phyloP scores from a whole-genome alignment of 2,888 invertebrate genomes.

The Nephrotoma appendiculata region DNA sequence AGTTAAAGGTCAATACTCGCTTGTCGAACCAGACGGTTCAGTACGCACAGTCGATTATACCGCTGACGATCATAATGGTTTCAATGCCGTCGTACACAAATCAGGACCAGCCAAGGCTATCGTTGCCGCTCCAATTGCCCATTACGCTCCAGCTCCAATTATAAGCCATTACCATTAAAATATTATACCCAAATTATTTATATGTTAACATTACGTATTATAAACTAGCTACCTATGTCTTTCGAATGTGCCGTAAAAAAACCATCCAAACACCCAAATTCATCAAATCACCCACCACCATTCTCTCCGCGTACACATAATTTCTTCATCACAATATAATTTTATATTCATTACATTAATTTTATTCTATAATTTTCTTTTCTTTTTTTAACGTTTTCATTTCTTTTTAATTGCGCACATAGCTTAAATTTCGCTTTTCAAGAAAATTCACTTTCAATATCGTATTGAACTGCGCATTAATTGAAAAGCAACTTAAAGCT shows the following conservation, averaged over 20 bases:
- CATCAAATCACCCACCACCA: neutral
- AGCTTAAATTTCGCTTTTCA: neutral
- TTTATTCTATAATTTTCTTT: neutral
- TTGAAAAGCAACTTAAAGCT: neutral
- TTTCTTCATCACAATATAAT: neutral
- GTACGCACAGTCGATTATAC: slow-evolving; percentile 45
- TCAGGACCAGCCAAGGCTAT: slow-evolving; percentile 41
- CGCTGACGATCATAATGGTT: slow-evolving; percentile 55
- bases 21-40: slow-evolving; percentile 35
- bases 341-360: neutral
- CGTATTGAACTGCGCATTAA: neutral
- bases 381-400: neutral
- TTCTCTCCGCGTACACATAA: neutral
- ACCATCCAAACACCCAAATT: neutral
- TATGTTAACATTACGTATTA: neutral
- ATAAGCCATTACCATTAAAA: slow-evolving; percentile 24
- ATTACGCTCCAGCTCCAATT: slow-evolving; percentile 32
- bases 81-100: slow-evolving; percentile 54
- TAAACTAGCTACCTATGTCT: neutral
- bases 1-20: slow-evolving; percentile 50
- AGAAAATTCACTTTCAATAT: neutral
- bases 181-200: neutral
- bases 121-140: slow-evolving; percentile 28
- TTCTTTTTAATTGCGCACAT: neutral
- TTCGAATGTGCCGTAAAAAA: neutral